Base-by-base conservation (phyloP, 2,797 vertebrate genomes). In the Myotis vivesi region DNA sequence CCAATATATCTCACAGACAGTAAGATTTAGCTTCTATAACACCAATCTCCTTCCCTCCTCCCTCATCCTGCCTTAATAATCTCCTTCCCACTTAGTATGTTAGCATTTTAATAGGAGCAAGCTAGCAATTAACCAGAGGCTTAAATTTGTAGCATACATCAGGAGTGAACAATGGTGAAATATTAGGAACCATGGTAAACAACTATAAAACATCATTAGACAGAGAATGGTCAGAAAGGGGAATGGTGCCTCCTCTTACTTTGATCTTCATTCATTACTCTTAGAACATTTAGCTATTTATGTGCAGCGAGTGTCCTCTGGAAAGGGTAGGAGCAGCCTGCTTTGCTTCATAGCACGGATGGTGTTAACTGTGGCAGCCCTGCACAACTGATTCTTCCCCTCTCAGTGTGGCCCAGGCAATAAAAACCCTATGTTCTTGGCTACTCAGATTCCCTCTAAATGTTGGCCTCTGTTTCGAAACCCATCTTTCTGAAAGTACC, bases 391-490 rank as follows among this genome's bases (percentile, higher is more conserved):
- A 59, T n/a, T 69, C 30, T 76, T 85, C 15, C 13, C 28, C 12
- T 23, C 44, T 76, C 62, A 77, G 46, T 51, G 59, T 23, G 38
- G 55, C 13, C 30, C 73, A 33, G 11, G 16, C 53, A 76, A 72
- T 90, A 91, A 82, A 95, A 90, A 11, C n/a, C 28, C 2, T 33
- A 6, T 19, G 23, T 79, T 49, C 46, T 62, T 68, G 8, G 73
- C 36, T 83, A 30, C 76, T 89, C 68, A 81, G 33, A 49, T 85
- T 89, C 55, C 80, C 41, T 88, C 73, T 53, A 82, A 72, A 62
- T 57, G 25, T 22, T 90, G 71, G 85, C 53, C 51, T 68, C 93
- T 88, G 81, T 92, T 92, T 92, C 71, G 30, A 96, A 96, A 77
- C 9, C 19, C 38, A 44, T 93, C 44, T 85, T 93, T 91, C 87